These are phyloP conservation scores for Thumatha senex DNA, from an alignment of 2,888 invertebrate species.

Conservation along the genomic window DNA sequence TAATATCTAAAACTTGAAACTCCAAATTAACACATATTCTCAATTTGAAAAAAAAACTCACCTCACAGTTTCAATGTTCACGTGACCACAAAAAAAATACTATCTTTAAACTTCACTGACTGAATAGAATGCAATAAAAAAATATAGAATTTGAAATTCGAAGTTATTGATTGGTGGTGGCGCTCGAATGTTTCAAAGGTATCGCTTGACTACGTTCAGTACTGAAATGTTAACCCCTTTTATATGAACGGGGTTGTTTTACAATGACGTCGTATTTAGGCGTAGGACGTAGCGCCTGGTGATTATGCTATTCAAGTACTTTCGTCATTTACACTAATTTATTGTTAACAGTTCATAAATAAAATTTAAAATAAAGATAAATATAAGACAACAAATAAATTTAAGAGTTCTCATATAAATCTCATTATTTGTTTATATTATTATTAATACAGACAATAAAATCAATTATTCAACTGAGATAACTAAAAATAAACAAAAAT, in stretches of 20 bases:
- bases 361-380: too few species aligned
- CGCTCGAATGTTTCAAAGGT: conserved; percentile 40
- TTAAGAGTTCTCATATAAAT: too few species aligned
- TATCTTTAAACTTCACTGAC: conserved; percentile 34
- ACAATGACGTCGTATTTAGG: conserved; percentile 29
- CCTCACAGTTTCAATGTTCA: conserved; percentile 31
- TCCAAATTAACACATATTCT: too few species aligned
- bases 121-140: conserved; percentile 36
- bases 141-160: conserved; percentile 25
- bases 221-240: conserved; percentile 35
- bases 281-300: conserved; percentile 15
- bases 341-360: too few species aligned
- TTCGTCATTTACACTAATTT: too few species aligned
- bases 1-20: too few species aligned
- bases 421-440: too few species aligned
- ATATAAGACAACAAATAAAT: too few species aligned
- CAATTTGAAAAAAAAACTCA: neutral
- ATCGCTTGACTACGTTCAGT: conserved; percentile 49
- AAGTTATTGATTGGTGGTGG: conserved; percentile 21
- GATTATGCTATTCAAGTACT: conserved; percentile 10
- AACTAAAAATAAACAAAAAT: too few species aligned
- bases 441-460: too few species aligned
- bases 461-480: too few species aligned
- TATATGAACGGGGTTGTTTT: conserved; percentile 45
- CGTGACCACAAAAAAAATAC: conserved; percentile 26